phyloP scores from a whole-genome alignment of 1,140 invertebrate species.

The Drosophila murphyi region DNA sequence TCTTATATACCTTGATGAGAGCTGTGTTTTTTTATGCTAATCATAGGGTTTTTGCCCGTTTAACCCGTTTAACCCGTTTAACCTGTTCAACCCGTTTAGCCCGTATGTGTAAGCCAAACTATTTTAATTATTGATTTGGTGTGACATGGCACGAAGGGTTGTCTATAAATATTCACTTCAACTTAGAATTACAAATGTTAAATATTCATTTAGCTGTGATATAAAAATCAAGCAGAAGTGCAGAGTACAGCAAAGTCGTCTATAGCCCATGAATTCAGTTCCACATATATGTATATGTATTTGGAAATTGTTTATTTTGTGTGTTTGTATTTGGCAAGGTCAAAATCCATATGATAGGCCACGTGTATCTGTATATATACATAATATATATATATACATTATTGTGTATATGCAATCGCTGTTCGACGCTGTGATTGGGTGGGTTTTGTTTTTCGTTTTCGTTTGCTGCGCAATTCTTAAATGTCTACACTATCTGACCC shows the following conservation, averaged over 20 bases:
- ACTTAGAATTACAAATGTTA: no score
- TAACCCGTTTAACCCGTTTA: no score
- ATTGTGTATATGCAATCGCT: neutral
- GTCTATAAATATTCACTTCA: no score
- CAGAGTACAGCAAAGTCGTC: neutral
- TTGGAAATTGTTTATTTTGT: conserved; percentile 4
- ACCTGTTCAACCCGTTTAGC: no score
- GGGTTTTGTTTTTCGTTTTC: neutral
- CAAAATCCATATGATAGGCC: conserved; percentile 37
- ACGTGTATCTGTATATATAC: conserved; percentile 4
- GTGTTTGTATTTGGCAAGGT: conserved; percentile 28
- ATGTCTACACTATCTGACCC: conserved; percentile 51
- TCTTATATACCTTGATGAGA: conserved; percentile 17
- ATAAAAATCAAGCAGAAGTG: neutral
- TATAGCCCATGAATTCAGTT: neutral
- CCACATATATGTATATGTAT: neutral
- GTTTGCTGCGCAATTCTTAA: conserved; percentile 41
- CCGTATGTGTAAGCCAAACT: no score
- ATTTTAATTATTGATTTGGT: no score
- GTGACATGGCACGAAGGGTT: no score
- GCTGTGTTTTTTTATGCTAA: neutral
- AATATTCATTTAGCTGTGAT: neutral
- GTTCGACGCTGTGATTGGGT: neutral
- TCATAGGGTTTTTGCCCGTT: neutral
- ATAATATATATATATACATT: neutral